Evolutionary conservation across 2,797 vertebrate species (phyloP).

Genomic region (Aphelocoma californica): DNA sequence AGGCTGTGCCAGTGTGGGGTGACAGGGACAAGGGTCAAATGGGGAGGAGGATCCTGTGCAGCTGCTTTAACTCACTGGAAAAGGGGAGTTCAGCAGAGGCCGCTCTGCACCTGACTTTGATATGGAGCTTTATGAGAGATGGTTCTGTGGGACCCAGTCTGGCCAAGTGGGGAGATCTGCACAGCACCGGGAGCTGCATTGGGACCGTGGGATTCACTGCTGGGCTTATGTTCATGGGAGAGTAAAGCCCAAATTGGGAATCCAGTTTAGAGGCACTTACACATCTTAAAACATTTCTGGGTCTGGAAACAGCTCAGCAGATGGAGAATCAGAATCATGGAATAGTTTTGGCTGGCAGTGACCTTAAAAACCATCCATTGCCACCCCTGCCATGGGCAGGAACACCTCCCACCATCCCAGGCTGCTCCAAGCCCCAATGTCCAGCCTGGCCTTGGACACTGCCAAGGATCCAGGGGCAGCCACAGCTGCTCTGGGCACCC

Average conservation of each 20-base stretch:
- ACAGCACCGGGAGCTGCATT: accelerated
- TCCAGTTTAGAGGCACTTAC: not conserved
- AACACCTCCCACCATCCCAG: not conserved
- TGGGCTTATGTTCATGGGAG: not conserved
- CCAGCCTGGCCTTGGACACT: not conserved
- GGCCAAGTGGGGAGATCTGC: not conserved
- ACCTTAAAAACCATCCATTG: accelerated
- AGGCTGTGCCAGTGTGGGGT: not conserved
- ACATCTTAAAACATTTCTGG: not conserved
- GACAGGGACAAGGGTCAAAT: not conserved
- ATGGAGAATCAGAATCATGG: not conserved
- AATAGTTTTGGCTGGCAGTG: not conserved
- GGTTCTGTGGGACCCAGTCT: not conserved
- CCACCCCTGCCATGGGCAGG: not conserved
- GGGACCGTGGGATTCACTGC: not conserved
- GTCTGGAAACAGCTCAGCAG: not conserved
- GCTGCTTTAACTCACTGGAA: not conserved
- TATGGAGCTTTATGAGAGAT: not conserved
- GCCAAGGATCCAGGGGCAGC: not conserved
- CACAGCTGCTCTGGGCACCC: not conserved
- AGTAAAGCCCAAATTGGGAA: accelerated
- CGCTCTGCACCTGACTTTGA: not conserved
- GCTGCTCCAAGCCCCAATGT: accelerated
- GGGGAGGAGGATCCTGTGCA: not conserved
- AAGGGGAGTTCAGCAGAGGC: not conserved